Evolutionary conservation across 1,140 invertebrate species (phyloP).

Genomic region (Saxidomus purpurata): DNA sequence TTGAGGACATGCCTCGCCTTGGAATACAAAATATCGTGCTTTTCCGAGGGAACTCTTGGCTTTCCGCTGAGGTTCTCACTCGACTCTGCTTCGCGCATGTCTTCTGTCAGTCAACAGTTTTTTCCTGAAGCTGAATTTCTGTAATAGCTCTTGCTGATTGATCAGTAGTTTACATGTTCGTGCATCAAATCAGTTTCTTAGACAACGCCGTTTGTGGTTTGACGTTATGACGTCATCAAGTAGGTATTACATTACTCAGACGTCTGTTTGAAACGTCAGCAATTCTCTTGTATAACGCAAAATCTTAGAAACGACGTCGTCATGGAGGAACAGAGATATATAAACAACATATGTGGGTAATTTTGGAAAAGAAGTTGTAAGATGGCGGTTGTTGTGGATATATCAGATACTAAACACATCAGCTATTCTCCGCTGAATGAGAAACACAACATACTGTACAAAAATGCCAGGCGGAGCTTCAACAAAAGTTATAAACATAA

Average conservation of each 20-base stretch:
- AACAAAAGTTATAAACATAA: conserved; percentile 66
- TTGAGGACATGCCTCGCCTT: conserved; percentile 51
- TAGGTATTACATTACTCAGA: neutral
- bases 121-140: no score
- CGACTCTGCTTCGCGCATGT: neutral
- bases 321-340: neutral
- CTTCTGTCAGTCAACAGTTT: neutral
- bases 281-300: neutral
- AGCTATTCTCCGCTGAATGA: conserved; percentile 59
- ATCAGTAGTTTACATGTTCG: no score
- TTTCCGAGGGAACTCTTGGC: neutral
- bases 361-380: neutral
- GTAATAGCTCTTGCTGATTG: no score
- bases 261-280: neutral
- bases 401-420: conserved; percentile 28
- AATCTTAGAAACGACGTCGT: neutral
- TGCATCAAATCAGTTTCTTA: neutral
- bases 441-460: conserved; percentile 70
- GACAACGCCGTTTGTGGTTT: neutral
- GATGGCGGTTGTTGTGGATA: conserved; percentile 46
- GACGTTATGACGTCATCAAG: neutral
- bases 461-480: conserved; percentile 55
- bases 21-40: conserved; percentile 60
- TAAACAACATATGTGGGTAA: neutral
- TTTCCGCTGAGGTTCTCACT: conserved; percentile 24